A percentile compares a stretch with the other conserved stretches of the same genome.
These are phyloP conservation scores for Engraulis encrasicolus DNA, from an alignment of 2,113 vertebrate species.

Conservation along the genomic window DNA sequence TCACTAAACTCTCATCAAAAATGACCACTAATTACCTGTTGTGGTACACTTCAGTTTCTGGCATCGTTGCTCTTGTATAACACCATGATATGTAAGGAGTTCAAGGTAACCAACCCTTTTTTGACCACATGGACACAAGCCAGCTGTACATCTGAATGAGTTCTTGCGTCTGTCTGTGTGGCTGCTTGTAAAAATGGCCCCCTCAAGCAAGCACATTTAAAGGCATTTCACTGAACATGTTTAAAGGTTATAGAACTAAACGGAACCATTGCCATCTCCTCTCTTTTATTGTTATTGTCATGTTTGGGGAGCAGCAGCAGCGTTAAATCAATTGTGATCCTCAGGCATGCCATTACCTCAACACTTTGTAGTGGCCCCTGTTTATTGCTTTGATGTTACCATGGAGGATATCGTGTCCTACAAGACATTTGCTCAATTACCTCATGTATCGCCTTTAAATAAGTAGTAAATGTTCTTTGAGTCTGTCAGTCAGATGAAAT, in stretches of 20 bases:
- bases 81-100: conserved; percentile 68
- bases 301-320: conserved; percentile 82
- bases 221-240: conserved; percentile 77
- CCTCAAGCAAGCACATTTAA: conserved; percentile 89
- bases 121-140: conserved; percentile 72
- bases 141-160: conserved; percentile 82
- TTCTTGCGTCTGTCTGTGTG: conserved; percentile 77
- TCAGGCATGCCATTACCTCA: conserved; percentile 85
- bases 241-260: conserved; percentile 88
- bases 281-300: conserved; percentile 90
- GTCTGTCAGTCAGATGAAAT: not conserved
- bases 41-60: no score
- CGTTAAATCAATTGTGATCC: conserved; percentile 85
- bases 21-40: no score
- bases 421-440: conserved; percentile 46
- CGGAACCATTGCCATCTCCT: conserved; percentile 87
- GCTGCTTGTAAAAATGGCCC: conserved; percentile 82
- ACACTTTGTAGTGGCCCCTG: conserved; percentile 71
- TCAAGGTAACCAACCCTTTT: conserved; percentile 72
- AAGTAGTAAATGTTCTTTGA: not conserved
- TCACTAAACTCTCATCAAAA: no score
- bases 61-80: conserved; percentile 58
- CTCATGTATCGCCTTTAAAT: not conserved
- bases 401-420: conserved; percentile 62
- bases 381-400: conserved; percentile 61